phyloP scores from a whole-genome alignment of 2,888 invertebrate genomes.

The Anoplius nigerrimus region DNA sequence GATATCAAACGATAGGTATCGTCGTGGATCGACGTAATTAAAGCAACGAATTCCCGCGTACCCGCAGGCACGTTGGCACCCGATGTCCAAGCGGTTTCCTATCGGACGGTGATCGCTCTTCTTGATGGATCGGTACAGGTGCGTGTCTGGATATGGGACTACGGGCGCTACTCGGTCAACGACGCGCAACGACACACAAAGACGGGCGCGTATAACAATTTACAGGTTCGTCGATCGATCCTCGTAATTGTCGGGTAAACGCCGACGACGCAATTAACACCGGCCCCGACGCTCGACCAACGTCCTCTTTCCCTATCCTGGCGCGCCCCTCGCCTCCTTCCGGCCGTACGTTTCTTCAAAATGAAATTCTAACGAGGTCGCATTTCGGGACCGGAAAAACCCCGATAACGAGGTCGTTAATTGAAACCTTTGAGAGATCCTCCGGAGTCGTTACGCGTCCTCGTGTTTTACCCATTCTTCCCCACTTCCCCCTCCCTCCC shows the following conservation, averaged over 20 bases:
- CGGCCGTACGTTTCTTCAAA: too few species aligned
- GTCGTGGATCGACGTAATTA: constrained; percentile 55
- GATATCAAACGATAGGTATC: constrained; percentile 48
- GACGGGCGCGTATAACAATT: constrained; percentile 31
- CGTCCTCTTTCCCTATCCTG: not conserved
- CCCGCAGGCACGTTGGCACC: constrained; percentile 47
- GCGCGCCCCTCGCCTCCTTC: not conserved
- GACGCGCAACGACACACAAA: constrained; percentile 8
- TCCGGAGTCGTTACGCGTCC: too few species aligned
- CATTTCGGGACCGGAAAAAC: too few species aligned
- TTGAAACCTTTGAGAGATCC: too few species aligned
- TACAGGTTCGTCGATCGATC: constrained; percentile 23
- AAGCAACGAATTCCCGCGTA: constrained; percentile 57
- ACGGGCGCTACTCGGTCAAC: constrained; percentile 28
- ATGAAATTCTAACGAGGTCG: too few species aligned
- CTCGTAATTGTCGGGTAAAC: constrained; percentile 43
- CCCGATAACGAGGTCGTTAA: too few species aligned
- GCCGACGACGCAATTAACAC: constrained; percentile 47
- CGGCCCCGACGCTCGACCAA: not conserved
- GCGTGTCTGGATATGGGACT: constrained; percentile 61
- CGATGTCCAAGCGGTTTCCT: constrained; percentile 55
- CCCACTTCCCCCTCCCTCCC: too few species aligned
- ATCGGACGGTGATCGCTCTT: constrained; percentile 63
- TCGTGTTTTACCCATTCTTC: too few species aligned
- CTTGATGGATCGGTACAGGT: constrained; percentile 69